Percentiles rank a stretch among this genome's conserved stretches.
These are phyloP conservation scores for Percopsis omiscomaycus DNA, from an alignment of 2,797 vertebrate genomes.

Conservation along the genomic window DNA sequence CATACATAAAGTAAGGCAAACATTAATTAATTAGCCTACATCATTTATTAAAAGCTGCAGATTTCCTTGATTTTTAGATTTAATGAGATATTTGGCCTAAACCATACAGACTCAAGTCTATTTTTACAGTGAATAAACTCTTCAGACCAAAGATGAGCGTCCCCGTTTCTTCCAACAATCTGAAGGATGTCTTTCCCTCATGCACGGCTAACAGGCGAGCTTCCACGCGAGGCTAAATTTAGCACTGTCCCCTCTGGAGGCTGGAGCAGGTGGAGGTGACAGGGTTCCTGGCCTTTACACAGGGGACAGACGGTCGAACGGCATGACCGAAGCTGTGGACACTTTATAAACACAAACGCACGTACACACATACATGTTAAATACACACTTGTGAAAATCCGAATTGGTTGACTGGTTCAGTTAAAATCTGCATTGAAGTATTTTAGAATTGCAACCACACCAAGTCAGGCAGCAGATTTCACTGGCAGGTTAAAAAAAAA, in stretches of 20 bases:
- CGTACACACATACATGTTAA: conserved; percentile 13
- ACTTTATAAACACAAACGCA: conserved; percentile 51
- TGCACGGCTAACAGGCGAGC: conserved; percentile 38
- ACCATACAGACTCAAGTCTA: not conserved
- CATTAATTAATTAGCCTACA: no score
- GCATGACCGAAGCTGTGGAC: conserved; percentile 67
- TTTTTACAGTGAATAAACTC: conserved; percentile 26
- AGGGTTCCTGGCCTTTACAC: conserved; percentile 68
- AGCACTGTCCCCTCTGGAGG: conserved; percentile 61
- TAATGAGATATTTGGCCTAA: not conserved
- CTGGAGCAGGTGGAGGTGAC: conserved; percentile 74
- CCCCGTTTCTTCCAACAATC: conserved; percentile 50
- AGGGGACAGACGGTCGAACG: conserved; percentile 71
- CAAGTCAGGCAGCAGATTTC: conserved; percentile 33
- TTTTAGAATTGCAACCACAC: conserved; percentile 31
- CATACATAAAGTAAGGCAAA: no score
- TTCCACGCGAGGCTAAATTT: conserved; percentile 66
- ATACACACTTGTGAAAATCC: conserved; percentile 26
- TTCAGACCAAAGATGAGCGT: conserved; percentile 30
- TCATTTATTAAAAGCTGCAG: no score
- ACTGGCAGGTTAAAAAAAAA: conserved; percentile 57
- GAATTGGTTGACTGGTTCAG: conserved; percentile 30
- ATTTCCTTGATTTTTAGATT: no score
- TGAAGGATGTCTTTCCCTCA: conserved; percentile 49
- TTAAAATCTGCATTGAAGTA: conserved; percentile 45